Evolutionary conservation across 92 coral and sea anemone species (phyloP), one percentile per base, ranked within the genome.

Genomic region (Zoanthus gigantus): DNA sequence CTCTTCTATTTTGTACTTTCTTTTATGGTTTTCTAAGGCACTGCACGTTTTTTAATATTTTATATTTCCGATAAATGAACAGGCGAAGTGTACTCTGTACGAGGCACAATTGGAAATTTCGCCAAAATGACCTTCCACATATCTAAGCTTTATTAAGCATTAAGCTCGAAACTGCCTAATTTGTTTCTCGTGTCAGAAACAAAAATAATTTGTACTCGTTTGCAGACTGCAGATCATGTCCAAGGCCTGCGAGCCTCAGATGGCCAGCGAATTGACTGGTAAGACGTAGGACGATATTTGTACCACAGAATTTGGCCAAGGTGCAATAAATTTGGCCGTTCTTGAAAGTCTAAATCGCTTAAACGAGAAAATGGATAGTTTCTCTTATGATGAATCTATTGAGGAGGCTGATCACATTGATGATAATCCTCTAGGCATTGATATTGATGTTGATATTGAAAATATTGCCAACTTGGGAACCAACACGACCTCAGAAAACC

Each of bases 41-140:
- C 76, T 23, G 23, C 23, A 23, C 23, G 23, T 76, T 86, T 53
- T 85, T 16, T 48, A 30, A 74, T 0, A 15, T 71, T 75, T 74
- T 85, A 13, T 13, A 45, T 9, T 28, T 71, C 31, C 46, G 23
- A 84, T 37, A 74, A 85, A 85, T 42, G 47, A 52, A 50, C 45
- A 69, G 88, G 88, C 69, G 88, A 85, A 74, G 82, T 85, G 88
- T 73, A 44, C 16, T 74, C 78, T 74, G 78, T 46, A 74, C 58
- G 57, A 74, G n/a, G 15, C 60, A 74, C 61, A 74, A 0, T 15
- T 17, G 18, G 46, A 47, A 7, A 23, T 23, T 74, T 74, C 17
- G 37, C 79, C 61, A 18, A 34, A 74, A 74, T 74, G 79, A 48
- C 79, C 79, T 47, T 74, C 60, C 16, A 74, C 60, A 10, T 37